Base-by-base conservation (phyloP, 1,140 invertebrate species). In the Bombyx mori region DNA sequence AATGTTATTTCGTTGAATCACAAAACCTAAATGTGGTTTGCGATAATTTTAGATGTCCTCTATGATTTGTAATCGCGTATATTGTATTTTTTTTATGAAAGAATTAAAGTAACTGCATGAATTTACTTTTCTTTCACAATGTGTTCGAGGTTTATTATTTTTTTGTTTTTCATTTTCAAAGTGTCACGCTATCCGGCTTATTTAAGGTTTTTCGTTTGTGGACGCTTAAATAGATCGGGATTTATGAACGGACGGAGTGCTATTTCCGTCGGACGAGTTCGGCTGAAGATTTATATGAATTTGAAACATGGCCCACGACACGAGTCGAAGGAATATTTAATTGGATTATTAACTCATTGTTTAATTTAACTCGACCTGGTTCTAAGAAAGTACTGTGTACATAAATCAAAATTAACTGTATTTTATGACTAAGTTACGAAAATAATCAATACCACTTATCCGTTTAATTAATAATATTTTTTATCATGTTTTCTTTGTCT, bases 261-360 rank as follows among this genome's bases (percentile, higher is more conserved):
- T 87, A 87, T 87, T 87, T 85, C 84, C 82, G 82, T 85, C 75
- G 69, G 77, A 76, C 73, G 77, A 82, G 69, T 82, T 78, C 68
- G 71, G 73, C 66, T 55, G 44, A 69, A 85, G 83, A 87, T 87
- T 87, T 87, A 87, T 85, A 71, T 71, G 80, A 85, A 79, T 85
- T 82, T 82, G 79, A 82, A 86, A 83, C 82, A 81, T 72, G 75
- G 81, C 61, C 74, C 79, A 69, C 65, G 76, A 85, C 77, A 86
- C 78, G 74, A 82, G 77, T 79, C 71, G 68, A 79, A 79, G 77
- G 71, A 77, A 77, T 81, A 81, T 86, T 86, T 85, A 86, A 85
- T 85, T 85, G 73, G 80, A 83, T 82, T 82, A 77, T 79, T 70
- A 76, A 73, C 73, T 71, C 66, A 68, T 71, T 74, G 63, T 75